Conservation (phyloP, 2,888 invertebrate species). For the Oxytorus armatus region DNA sequence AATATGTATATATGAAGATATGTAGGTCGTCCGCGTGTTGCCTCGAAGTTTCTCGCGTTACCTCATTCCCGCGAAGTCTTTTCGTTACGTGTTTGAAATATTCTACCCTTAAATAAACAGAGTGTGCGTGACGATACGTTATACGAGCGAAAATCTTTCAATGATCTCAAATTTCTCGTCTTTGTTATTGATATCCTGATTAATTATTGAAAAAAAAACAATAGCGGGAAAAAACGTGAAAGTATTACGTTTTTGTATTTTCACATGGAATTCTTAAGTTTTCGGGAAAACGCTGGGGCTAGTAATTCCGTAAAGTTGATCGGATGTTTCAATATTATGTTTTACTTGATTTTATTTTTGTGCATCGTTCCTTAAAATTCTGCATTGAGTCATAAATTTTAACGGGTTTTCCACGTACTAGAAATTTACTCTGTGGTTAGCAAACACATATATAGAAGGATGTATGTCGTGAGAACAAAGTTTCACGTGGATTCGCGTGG, state of each 20-base stretch:
- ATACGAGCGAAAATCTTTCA: neutral
- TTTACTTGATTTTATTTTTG: no score
- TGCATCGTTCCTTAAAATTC: no score
- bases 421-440: no score
- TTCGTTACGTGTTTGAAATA: conserved; percentile 18
- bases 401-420: no score
- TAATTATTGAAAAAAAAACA: neutral
- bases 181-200: neutral
- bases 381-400: no score
- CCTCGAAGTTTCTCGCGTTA: conserved; percentile 29
- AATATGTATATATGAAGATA: neutral
- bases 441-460: no score
- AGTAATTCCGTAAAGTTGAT: no score
- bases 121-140: conserved; percentile 9
- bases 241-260: neutral
- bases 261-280: no score
- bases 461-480: no score
- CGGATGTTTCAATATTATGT: no score
- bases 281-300: no score
- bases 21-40: neutral
- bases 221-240: neutral
- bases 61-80: conserved; percentile 17
- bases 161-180: neutral
- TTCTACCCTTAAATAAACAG: neutral
- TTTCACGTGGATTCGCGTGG: no score